Conservation (phyloP, 37 sponge, comb jelly and placozoan genomes). For the Halisarca cf. caerulea region DNA sequence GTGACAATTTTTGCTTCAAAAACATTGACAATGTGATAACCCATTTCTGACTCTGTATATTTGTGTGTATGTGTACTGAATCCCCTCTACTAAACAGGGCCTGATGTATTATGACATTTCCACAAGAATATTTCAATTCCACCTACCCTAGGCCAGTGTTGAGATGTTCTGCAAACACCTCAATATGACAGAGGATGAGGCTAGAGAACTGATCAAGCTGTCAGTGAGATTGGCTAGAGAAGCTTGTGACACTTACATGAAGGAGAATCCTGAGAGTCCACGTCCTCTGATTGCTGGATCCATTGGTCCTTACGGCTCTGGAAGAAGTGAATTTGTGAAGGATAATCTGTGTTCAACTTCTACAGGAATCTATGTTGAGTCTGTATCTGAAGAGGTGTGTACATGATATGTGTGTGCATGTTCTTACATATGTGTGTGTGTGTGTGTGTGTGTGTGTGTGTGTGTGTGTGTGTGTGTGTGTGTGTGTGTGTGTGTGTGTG, state of each 20-base stretch:
- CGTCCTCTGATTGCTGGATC: conserved; percentile 83
- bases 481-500: not conserved
- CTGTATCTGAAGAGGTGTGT: no score
- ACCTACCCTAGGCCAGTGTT: conserved; percentile 57
- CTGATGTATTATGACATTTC: not conserved
- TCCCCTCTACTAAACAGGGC: no score
- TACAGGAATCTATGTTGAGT: no score
- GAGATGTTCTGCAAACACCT: conserved; percentile 56
- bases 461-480: conserved; percentile 9
- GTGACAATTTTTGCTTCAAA: no score
- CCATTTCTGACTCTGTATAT: no score
- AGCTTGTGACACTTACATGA: conserved; percentile 43
- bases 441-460: conserved; percentile 2
- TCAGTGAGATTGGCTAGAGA: conserved; percentile 69
- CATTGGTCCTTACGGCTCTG: conserved; percentile 90
- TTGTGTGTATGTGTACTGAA: no score
- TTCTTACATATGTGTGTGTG: conserved; percentile 5
- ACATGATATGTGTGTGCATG: no score
- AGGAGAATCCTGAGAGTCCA: not conserved
- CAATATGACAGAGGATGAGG: conserved; percentile 20
- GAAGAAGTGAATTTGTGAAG: no score
- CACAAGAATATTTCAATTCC: not conserved
- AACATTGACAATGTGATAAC: no score
- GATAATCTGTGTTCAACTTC: no score
- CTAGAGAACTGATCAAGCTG: conserved; percentile 49